Evolutionary conservation across 2,888 invertebrate species (phyloP).

Genomic region (Kuschelorhynchus macadamiae): DNA sequence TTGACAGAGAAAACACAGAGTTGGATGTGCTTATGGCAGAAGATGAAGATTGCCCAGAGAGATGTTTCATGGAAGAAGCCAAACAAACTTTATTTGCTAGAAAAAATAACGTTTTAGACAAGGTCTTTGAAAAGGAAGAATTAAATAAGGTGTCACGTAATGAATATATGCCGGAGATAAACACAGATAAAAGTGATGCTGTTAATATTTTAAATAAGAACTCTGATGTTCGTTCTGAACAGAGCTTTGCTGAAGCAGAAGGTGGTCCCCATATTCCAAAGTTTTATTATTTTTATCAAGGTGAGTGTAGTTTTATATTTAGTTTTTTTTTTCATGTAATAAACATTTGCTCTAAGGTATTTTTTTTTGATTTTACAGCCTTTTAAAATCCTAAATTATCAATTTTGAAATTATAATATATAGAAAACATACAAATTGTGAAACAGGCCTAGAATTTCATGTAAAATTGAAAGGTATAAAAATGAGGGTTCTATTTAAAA

Average conservation of each 20-base stretch:
- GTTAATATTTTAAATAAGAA: not conserved
- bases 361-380: no score
- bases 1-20: slow-evolving; percentile 81
- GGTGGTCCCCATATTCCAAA: slow-evolving; percentile 63
- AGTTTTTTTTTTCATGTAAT: not conserved
- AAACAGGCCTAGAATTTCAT: no score
- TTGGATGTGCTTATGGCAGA: slow-evolving; percentile 75
- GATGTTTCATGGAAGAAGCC: slow-evolving; percentile 89
- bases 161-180: not conserved
- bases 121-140: not conserved
- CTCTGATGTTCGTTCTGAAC: not conserved
- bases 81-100: slow-evolving; percentile 76
- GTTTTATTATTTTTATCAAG: slow-evolving; percentile 88
- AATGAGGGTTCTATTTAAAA: no score
- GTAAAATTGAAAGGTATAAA: no score
- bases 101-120: slow-evolving; percentile 63
- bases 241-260: slow-evolving; percentile 12
- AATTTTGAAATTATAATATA: no score
- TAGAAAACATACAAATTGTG: no score
- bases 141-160: not conserved
- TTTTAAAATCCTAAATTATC: no score
- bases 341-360: not conserved
- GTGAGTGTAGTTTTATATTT: no score
- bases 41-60: slow-evolving; percentile 84
- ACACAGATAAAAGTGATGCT: not conserved